phyloP scores from a whole-genome alignment of 2,888 invertebrate species.

The Lepetodrilus schrolli region DNA sequence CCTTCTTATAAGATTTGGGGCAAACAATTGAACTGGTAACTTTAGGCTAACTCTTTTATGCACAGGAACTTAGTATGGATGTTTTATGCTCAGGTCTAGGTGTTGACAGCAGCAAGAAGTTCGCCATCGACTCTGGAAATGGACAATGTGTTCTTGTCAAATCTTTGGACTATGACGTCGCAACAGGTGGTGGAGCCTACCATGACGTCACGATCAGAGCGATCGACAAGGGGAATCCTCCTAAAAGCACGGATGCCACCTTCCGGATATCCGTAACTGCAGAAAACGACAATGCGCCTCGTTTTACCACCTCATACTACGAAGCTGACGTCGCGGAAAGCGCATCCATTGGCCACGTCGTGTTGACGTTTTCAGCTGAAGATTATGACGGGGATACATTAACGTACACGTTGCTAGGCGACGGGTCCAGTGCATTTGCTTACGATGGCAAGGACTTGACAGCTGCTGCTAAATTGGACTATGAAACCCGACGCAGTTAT shows the following conservation, averaged over 20 bases:
- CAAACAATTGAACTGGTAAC: too few relatives aligned
- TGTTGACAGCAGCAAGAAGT: background rate
- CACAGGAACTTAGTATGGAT: too few relatives aligned
- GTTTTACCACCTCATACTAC: background rate
- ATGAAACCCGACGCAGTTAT: background rate
- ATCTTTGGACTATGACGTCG: background rate
- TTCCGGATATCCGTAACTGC: background rate
- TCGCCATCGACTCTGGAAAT: background rate
- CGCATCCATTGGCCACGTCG: background rate
- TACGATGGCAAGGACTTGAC: background rate
- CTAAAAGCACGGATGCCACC: background rate
- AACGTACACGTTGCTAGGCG: background rate
- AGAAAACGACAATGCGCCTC: conserved; percentile 13
- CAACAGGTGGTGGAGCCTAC: background rate
- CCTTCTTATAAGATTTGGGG: too few relatives aligned
- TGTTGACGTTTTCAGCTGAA: background rate
- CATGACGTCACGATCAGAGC: conserved; percentile 16
- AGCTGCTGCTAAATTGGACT: background rate
- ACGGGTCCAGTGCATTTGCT: background rate
- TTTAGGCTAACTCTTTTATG: too few relatives aligned
- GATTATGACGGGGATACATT: background rate
- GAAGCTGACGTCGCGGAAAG: background rate
- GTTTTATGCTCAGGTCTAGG: background rate
- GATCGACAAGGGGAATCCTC: background rate
- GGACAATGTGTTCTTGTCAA: background rate